Evolutionary conservation across 2,797 vertebrate genomes (phyloP).

Genomic region (Malurus splendens): DNA sequence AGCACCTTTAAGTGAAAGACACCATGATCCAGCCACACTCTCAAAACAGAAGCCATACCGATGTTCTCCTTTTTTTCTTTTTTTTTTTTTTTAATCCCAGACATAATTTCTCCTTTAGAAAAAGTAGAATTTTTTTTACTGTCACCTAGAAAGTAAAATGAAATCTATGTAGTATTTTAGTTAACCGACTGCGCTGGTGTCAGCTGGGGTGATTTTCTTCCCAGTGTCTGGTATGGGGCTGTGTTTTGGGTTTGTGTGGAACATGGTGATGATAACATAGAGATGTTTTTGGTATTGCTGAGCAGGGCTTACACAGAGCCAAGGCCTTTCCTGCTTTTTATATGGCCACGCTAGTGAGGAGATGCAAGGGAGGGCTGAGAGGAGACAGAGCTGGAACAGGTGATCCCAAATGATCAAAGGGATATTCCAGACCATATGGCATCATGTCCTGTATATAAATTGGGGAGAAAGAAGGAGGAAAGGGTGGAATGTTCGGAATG

Average conservation of each 20-base stretch:
- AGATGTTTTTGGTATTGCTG: background rate
- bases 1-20: background rate
- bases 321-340: background rate
- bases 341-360: background rate
- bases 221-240: background rate
- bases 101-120: background rate
- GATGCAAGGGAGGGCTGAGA: background rate
- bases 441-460: background rate
- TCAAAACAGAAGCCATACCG: background rate
- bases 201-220: background rate
- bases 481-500: background rate
- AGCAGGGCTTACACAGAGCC: background rate
- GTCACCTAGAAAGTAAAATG: background rate
- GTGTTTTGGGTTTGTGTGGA: background rate
- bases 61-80: rapidly evolving
- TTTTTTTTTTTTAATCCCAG: background rate
- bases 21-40: background rate
- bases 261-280: background rate
- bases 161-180: background rate
- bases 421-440: background rate
- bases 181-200: background rate
- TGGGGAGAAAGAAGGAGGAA: background rate
- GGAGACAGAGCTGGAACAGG: background rate
- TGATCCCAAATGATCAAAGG: background rate
- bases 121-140: background rate